These are phyloP conservation scores for Uloborus plumipes DNA, from an alignment of 2,888 invertebrate species.

Conservation along the genomic window DNA sequence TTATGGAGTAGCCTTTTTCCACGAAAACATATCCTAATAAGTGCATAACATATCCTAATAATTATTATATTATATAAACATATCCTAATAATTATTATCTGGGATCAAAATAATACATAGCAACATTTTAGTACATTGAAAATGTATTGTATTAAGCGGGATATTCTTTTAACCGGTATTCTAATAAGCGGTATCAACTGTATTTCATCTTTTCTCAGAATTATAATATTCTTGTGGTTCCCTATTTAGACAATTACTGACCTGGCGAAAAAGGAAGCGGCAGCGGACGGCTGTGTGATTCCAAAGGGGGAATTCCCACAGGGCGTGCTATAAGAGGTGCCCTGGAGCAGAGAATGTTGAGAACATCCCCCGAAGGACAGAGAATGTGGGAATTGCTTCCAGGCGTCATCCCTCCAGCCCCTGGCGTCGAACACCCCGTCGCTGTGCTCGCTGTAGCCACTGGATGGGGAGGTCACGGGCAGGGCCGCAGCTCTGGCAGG, in stretches of 20 bases:
- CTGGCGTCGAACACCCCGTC: constrained; percentile 40
- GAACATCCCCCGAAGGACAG: constrained; percentile 55
- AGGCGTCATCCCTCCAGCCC: constrained; percentile 29
- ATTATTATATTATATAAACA: too few relatives aligned
- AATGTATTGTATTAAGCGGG: too few relatives aligned
- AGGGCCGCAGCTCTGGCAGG: constrained; percentile 12
- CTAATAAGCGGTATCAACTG: too few relatives aligned
- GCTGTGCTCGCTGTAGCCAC: constrained; percentile 60
- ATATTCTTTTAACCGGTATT: too few relatives aligned
- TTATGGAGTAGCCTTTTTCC: too few relatives aligned
- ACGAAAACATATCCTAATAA: too few relatives aligned
- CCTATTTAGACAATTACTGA: constrained; percentile 70
- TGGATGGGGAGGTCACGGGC: constrained; percentile 47
- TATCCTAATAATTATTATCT: too few relatives aligned
- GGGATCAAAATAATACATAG: too few relatives aligned
- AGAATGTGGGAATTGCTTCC: constrained; percentile 55
- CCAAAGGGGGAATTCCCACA: constrained; percentile 51
- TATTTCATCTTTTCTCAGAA: too few relatives aligned
- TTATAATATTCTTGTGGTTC: too few relatives aligned
- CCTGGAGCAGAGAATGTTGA: constrained; percentile 50
- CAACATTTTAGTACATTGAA: too few relatives aligned
- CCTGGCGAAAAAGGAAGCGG: constrained; percentile 77
- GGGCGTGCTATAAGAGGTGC: constrained; percentile 54
- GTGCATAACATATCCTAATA: too few relatives aligned
- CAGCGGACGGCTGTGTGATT: constrained; percentile 74